phyloP scores from a whole-genome alignment of 2,888 invertebrate genomes.

The Drosophila histrio region DNA sequence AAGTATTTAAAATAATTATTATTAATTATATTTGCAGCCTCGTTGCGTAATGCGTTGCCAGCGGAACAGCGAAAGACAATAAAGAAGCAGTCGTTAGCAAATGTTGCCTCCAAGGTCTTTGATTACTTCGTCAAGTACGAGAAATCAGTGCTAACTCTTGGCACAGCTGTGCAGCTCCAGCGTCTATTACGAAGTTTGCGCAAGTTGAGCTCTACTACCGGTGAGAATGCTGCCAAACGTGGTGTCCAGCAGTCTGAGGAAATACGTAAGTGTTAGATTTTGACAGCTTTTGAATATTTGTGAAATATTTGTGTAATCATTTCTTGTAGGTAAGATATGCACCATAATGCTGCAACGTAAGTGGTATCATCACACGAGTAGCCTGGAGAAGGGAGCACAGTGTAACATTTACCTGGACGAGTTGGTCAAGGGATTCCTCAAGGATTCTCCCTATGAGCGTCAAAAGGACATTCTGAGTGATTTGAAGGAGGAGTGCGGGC shows the following conservation, averaged over 20 bases:
- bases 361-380: slow-evolving; percentile 89
- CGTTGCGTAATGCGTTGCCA: slow-evolving; percentile 62
- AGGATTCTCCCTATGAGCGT: slow-evolving; percentile 86
- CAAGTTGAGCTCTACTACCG: slow-evolving; percentile 55
- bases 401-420: slow-evolving; percentile 88
- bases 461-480: slow-evolving; percentile 86
- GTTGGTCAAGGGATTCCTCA: slow-evolving; percentile 88
- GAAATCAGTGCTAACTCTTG: slow-evolving; percentile 70
- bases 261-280: slow-evolving; percentile 69
- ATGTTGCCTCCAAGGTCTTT: slow-evolving; percentile 68
- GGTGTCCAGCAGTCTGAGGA: slow-evolving; percentile 58
- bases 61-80: slow-evolving; percentile 21
- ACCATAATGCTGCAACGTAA: slow-evolving; percentile 87
- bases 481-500: slow-evolving; percentile 86
- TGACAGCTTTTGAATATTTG: background rate
- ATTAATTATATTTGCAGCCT: slow-evolving; percentile 53
- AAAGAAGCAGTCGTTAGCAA: slow-evolving; percentile 30
- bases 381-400: slow-evolving; percentile 87
- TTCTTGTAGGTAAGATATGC: slow-evolving; percentile 83
- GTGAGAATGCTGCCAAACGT: slow-evolving; percentile 37
- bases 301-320: too few relatives aligned
- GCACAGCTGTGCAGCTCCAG: slow-evolving; percentile 81
- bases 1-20: background rate
- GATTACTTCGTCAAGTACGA: slow-evolving; percentile 71
- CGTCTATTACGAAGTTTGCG: slow-evolving; percentile 73